Evolutionary conservation across 2,113 vertebrate genomes (phyloP).

Genomic region (Lamprotornis superbus): DNA sequence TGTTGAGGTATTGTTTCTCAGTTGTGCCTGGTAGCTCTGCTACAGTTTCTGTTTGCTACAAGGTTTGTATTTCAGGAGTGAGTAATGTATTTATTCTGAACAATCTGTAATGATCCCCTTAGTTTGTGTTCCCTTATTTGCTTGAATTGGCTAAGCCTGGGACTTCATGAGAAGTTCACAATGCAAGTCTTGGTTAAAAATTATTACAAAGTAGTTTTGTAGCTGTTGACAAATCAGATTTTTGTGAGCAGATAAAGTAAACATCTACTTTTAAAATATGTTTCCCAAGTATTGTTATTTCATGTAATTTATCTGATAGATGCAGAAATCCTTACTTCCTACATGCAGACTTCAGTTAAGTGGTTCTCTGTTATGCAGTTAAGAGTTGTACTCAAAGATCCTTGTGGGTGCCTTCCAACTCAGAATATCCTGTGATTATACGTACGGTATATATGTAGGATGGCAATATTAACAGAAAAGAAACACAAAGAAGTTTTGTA

Average conservation of each 20-base stretch:
- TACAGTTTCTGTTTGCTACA: neutral
- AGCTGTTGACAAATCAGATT: neutral
- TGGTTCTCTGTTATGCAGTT: neutral
- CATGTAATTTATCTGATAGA: neutral
- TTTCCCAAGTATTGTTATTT: neutral
- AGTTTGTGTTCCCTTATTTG: neutral
- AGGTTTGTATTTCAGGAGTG: neutral
- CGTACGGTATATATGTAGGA: accelerated
- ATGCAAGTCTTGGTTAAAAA: neutral
- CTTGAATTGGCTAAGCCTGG: neutral
- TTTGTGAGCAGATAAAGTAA: neutral
- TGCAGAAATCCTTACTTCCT: neutral
- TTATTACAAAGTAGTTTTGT: neutral
- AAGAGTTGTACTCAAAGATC: neutral
- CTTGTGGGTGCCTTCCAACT: neutral
- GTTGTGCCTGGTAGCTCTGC: neutral
- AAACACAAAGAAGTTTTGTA: neutral
- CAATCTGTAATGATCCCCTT: neutral
- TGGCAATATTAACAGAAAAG: neutral
- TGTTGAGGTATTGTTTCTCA: neutral
- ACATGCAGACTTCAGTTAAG: accelerated
- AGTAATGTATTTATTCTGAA: neutral
- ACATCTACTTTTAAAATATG: neutral
- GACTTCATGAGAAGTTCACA: neutral
- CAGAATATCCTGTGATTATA: neutral